Percentiles rank a stretch among this genome's conserved stretches.
These are phyloP conservation scores for Campylorhamphus procurvoides DNA, from an alignment of 2,113 vertebrate species.

Conservation along the genomic window DNA sequence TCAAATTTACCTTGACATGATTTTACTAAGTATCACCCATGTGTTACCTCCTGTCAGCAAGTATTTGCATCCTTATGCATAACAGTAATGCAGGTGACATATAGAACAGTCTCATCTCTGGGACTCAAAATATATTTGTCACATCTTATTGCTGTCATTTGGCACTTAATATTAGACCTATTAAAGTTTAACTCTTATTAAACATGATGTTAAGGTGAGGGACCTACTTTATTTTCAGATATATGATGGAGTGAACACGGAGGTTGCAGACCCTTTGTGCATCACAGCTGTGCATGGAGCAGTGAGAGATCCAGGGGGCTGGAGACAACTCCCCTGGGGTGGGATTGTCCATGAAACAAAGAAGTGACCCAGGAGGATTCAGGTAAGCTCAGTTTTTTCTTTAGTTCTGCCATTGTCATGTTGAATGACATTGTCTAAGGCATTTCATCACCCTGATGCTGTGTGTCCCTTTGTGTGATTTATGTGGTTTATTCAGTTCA, in stretches of 20 bases:
- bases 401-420: not conserved
- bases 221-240: not conserved
- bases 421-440: not conserved
- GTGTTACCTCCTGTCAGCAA: constrained; percentile 15
- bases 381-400: not conserved
- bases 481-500: not conserved
- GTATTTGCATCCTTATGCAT: constrained; percentile 18
- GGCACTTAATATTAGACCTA: constrained; percentile 1
- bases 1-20: constrained; percentile 46
- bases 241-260: not conserved
- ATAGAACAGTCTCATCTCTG: not conserved
- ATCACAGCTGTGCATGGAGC: not conserved
- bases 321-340: too few species aligned
- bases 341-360: not conserved
- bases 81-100: constrained; percentile 22
- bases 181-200: not conserved
- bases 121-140: constrained; percentile 36
- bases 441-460: not conserved
- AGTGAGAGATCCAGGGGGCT: not conserved
- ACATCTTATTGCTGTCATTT: constrained; percentile 30
- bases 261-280: not conserved
- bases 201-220: not conserved
- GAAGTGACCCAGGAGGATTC: not conserved
- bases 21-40: constrained; percentile 26
- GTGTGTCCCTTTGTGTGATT: not conserved